phyloP scores from a whole-genome alignment of 2,888 invertebrate species.

The Trichogramma evanescens region DNA sequence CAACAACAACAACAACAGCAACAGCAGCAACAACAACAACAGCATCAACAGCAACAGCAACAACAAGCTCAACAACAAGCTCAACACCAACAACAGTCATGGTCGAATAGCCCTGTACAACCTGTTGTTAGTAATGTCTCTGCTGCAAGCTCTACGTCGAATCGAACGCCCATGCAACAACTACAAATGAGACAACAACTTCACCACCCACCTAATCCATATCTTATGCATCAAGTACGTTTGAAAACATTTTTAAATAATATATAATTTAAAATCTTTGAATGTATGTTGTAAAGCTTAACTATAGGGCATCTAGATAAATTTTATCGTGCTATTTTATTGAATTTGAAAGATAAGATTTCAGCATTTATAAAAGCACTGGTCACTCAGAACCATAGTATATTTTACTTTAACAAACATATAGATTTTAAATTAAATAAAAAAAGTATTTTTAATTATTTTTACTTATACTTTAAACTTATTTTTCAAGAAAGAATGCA shows the following conservation, averaged over 20 bases:
- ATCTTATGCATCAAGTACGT: constrained; percentile 45
- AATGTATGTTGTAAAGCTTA: neutral
- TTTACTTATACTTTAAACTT: too few species aligned
- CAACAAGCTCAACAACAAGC: constrained; percentile 49
- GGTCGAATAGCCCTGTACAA: constrained; percentile 35
- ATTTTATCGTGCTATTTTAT: too few species aligned
- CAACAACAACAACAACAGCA: constrained; percentile 47
- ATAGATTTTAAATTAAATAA: too few species aligned
- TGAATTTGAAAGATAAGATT: too few species aligned
- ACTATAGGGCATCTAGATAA: too few species aligned
- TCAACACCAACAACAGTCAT: constrained; percentile 43
- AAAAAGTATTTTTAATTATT: too few species aligned
- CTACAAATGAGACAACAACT: constrained; percentile 44
- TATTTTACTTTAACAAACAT: too few species aligned
- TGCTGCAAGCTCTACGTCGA: constrained; percentile 37
- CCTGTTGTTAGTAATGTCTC: constrained; percentile 37
- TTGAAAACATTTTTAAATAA: neutral
- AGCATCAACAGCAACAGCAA: constrained; percentile 50
- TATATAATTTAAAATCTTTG: neutral
- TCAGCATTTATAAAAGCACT: too few species aligned
- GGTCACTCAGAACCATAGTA: too few species aligned
- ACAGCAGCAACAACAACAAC: constrained; percentile 40
- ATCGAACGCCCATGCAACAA: constrained; percentile 43
- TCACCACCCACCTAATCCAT: constrained; percentile 46
- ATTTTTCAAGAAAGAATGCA: too few species aligned